Evolutionary conservation across 2,888 invertebrate genomes (phyloP).

Genomic region (Nemotelus pantherinus): DNA sequence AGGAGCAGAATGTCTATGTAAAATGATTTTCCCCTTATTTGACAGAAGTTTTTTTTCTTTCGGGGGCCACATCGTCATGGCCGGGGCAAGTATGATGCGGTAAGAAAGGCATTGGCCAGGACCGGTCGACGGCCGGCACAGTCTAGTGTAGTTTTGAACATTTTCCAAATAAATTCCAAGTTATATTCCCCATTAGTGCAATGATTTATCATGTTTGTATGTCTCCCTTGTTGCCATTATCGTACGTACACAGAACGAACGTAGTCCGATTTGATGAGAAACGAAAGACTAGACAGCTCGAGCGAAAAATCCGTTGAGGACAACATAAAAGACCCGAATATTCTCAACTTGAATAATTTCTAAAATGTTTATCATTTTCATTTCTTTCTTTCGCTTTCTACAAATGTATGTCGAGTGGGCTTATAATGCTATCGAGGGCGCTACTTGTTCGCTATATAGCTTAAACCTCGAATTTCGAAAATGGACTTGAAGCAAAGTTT

Average conservation of each 20-base stretch:
- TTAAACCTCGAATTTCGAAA: neutral
- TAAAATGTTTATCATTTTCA: conserved; percentile 1
- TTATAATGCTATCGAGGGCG: too few species aligned
- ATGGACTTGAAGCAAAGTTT: conserved; percentile 19
- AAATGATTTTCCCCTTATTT: conserved; percentile 29
- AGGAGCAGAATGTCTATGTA: conserved; percentile 42
- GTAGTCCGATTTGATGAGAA: neutral
- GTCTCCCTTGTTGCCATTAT: conserved; percentile 23
- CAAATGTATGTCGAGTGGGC: too few species aligned
- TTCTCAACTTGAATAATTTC: neutral
- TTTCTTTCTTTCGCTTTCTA: neutral
- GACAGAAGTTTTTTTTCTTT: neutral
- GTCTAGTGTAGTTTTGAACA: conserved; percentile 8
- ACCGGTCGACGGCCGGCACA: neutral
- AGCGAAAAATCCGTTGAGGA: neutral
- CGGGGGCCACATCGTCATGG: neutral
- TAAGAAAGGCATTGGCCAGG: neutral
- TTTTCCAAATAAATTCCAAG: conserved; percentile 37
- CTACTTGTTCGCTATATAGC: too few species aligned
- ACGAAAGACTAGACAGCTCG: neutral
- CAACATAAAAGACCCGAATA: neutral
- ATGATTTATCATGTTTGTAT: conserved; percentile 32
- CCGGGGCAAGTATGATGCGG: neutral
- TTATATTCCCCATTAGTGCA: conserved; percentile 39
- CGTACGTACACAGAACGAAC: neutral